These are phyloP conservation scores for Callosobruchus maculatus DNA, from an alignment of 2,888 invertebrate species.

Conservation along the genomic window DNA sequence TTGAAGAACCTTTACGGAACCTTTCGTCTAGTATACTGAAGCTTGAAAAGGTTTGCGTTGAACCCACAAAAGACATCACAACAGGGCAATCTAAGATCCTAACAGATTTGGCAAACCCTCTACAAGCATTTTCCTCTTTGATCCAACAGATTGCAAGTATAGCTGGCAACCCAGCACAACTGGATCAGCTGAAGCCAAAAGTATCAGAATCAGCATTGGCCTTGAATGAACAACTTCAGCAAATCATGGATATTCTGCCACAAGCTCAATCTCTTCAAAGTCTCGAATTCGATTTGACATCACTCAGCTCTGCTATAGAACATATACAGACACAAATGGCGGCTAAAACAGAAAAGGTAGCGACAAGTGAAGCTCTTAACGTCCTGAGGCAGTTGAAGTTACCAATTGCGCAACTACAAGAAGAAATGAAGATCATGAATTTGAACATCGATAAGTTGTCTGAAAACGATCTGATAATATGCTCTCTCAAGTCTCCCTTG, in stretches of 20 bases:
- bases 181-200: background rate
- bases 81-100: background rate
- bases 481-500: conserved; percentile 42
- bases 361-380: background rate
- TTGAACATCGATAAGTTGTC: conserved; percentile 10
- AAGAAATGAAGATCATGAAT: conserved; percentile 27
- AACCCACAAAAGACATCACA: background rate
- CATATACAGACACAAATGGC: background rate
- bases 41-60: background rate
- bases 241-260: background rate
- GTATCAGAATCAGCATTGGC: background rate
- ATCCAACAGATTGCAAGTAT: background rate
- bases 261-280: background rate
- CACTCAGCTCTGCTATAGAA: background rate
- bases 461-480: conserved; percentile 33
- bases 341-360: background rate
- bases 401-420: conserved; percentile 24
- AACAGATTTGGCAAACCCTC: conserved; percentile 1
- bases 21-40: background rate
- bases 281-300: background rate
- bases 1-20: conserved; percentile 1
- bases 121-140: conserved; percentile 2
- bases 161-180: background rate
- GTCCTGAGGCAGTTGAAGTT: conserved; percentile 12
- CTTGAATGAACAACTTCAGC: background rate